A percentile compares a stretch with the other conserved stretches of the same genome.
These are phyloP conservation scores for Oscheius myriophilus DNA, from an alignment of 2,888 invertebrate species.

Conservation along the genomic window DNA sequence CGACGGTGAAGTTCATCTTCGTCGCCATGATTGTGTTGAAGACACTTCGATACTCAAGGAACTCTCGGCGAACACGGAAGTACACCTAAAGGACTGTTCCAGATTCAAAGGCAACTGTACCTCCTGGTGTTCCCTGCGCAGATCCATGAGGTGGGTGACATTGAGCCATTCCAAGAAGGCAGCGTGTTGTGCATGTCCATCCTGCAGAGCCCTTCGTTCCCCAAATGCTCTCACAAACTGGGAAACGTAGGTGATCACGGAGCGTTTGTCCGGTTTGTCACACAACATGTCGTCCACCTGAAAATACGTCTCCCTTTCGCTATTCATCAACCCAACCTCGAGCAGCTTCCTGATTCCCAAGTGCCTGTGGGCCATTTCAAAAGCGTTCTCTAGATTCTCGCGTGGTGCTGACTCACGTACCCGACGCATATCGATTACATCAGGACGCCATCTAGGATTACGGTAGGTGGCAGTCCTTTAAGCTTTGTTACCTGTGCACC, in stretches of 20 bases:
- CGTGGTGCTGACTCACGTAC: slow-evolving; percentile 54
- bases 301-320: neutral
- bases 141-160: slow-evolving; percentile 39
- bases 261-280: slow-evolving; percentile 69
- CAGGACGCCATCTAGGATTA: slow-evolving; percentile 61
- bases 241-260: slow-evolving; percentile 70
- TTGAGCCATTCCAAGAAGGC: slow-evolving; percentile 53
- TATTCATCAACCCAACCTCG: slow-evolving; percentile 26
- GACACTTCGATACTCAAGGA: slow-evolving; percentile 59
- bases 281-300: slow-evolving; percentile 66
- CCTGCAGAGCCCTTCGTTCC: slow-evolving; percentile 47
- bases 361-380: slow-evolving; percentile 65
- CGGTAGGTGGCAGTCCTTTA: neutral
- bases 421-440: slow-evolving; percentile 65
- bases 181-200: slow-evolving; percentile 48
- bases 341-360: slow-evolving; percentile 60
- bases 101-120: too few relatives aligned
- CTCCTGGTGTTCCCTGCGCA: slow-evolving; percentile 35
- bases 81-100: slow-evolving; percentile 49
- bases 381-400: slow-evolving; percentile 68
- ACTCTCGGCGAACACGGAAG: slow-evolving; percentile 57
- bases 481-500: slow-evolving; percentile 45
- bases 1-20: slow-evolving; percentile 52
- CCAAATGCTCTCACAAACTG: slow-evolving; percentile 65
- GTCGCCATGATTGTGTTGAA: slow-evolving; percentile 56